phyloP scores from a whole-genome alignment of 1,140 invertebrate genomes.

The roundworm (Caenorhabditis elegans) region DNA sequence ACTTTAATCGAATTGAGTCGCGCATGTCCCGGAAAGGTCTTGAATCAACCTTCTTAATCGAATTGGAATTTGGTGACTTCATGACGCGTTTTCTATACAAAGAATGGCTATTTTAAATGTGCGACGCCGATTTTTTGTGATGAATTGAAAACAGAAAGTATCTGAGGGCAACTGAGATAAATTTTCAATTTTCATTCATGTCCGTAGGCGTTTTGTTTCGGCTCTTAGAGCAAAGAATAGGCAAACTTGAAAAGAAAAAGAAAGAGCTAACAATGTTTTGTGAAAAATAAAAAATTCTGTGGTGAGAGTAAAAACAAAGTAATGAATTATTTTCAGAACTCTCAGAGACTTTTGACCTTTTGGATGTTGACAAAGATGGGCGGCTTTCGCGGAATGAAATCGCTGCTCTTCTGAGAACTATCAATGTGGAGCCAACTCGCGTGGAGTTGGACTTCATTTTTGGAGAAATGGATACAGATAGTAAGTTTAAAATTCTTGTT shows the following conservation, averaged over 20 bases:
- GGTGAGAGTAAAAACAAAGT: background rate
- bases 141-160: too few species aligned
- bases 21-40: conserved; percentile 11
- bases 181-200: conserved; percentile 32
- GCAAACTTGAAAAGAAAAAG: background rate
- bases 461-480: conserved; percentile 60
- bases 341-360: conserved; percentile 61
- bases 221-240: background rate
- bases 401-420: conserved; percentile 57
- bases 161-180: background rate
- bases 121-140: too few species aligned
- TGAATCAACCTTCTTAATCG: conserved; percentile 23
- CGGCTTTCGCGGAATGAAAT: conserved; percentile 56
- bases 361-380: conserved; percentile 63
- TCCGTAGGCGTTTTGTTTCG: background rate
- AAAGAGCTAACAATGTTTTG: background rate
- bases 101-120: background rate
- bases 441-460: conserved; percentile 63
- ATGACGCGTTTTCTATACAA: background rate
- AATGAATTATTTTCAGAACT: conserved; percentile 48
- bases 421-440: conserved; percentile 61
- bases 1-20: conserved; percentile 25
- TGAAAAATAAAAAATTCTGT: background rate
- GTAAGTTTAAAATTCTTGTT: conserved; percentile 49
- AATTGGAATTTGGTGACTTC: background rate